Conservation (phyloP, 2,113 vertebrate genomes). For the Speoplatyrhinus poulsoni region DNA sequence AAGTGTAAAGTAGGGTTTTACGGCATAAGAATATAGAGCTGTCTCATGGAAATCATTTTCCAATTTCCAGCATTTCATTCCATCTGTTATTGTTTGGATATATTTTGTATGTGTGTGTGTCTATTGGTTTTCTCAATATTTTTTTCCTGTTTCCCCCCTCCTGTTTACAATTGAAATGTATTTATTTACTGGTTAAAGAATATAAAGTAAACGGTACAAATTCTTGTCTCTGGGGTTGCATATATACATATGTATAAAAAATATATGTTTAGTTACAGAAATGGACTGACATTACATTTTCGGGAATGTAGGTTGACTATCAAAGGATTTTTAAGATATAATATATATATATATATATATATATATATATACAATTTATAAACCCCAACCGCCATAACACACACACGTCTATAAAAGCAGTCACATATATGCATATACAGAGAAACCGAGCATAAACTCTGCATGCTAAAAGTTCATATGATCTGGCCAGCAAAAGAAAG, state of each 20-base stretch:
- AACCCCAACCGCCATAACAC: not conserved
- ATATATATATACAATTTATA: not conserved
- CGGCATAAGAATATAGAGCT: not conserved
- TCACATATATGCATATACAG: too few species aligned
- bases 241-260: too few species aligned
- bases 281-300: not conserved
- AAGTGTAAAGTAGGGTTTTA: not conserved
- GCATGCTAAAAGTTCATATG: too few species aligned
- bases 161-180: not conserved
- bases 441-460: too few species aligned
- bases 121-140: not conserved
- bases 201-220: too few species aligned
- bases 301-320: not conserved
- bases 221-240: too few species aligned
- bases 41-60: not conserved
- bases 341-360: too few species aligned
- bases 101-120: not conserved
- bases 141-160: not conserved
- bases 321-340: too few species aligned
- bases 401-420: too few species aligned
- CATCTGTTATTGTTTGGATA: not conserved
- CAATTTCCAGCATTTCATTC: not conserved
- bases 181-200: too few species aligned
- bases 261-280: too few species aligned
- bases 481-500: too few species aligned